Conservation (phyloP, 2,797 vertebrate genomes). For the Eulemur mongoz region DNA sequence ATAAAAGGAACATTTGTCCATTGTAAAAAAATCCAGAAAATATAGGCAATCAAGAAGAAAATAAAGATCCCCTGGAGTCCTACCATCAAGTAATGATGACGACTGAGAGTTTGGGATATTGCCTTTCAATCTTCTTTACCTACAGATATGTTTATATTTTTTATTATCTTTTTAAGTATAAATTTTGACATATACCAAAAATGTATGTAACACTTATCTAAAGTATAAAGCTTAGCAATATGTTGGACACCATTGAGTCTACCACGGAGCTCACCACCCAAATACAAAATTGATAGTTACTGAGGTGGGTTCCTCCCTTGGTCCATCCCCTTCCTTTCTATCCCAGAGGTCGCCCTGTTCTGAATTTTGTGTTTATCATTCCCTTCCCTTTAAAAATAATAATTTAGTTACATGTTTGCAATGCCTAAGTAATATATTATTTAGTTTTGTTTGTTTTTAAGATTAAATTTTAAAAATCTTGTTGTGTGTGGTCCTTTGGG, state of each 20-base stretch:
- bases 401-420: neutral
- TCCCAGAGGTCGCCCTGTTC: neutral
- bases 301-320: neutral
- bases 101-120: neutral
- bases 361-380: neutral
- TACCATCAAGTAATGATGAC: neutral
- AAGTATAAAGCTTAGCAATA: neutral
- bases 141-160: neutral
- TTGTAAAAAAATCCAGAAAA: neutral
- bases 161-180: neutral
- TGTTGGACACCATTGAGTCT: neutral
- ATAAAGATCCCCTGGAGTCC: neutral
- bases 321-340: neutral
- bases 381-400: neutral
- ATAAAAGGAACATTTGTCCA: neutral
- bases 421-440: neutral
- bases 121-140: neutral
- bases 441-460: neutral
- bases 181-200: neutral
- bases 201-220: neutral
- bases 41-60: neutral
- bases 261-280: neutral
- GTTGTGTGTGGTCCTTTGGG: neutral
- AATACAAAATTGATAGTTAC: neutral
- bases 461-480: neutral